Evolutionary conservation across 2,888 invertebrate species (phyloP), one percentile per base, ranked within the genome.

Genomic region (Tiliacea aurago): DNA sequence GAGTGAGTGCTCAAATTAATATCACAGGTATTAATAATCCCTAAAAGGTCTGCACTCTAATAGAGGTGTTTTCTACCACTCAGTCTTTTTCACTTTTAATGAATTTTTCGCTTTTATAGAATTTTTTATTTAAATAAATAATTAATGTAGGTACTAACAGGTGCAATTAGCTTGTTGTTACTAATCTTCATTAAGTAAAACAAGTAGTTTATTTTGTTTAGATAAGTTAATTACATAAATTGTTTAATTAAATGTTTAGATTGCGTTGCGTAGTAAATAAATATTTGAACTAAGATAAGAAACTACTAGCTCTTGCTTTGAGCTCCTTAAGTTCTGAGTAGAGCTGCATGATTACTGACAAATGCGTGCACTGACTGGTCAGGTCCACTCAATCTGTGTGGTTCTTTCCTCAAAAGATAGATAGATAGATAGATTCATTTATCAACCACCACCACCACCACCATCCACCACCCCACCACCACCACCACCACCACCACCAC

Each of bases 241-340:
- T 72, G 56, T 72, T 83, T 79, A 79, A 62, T 53, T 55, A 61
- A 65, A 68, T 73, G n/a, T 80, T 79, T 80, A 62, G 47, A 56
- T 62, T 65, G 18, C 47, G 64, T 33, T 68, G 80, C 75, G 68
- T 83, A 58, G 37, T 59, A 37, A 56, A 56, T 82, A 59, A 64
- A 74, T 73, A 64, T 83, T 83, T 64, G 43, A 41, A 23, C 4
- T 4, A 13, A n/a, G 83, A 83, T 78, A 73, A n/a, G 63, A 43
- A 45, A 63, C n/a, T n/a, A n/a, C n/a, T n/a, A n/a, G n/a, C n/a
- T n/a, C n/a, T n/a, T n/a, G n/a, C n/a, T n/a, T n/a, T n/a, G n/a
- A n/a, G n/a, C n/a, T n/a, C n/a, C n/a, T n/a, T n/a, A n/a, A n/a
- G n/a, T n/a, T n/a, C n/a, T n/a, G n/a, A n/a, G n/a, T n/a, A n/a